Percentiles rank a stretch among this genome's conserved stretches.
phyloP scores from a whole-genome alignment of 2,113 vertebrate species.

The Megaceryle maxima region DNA sequence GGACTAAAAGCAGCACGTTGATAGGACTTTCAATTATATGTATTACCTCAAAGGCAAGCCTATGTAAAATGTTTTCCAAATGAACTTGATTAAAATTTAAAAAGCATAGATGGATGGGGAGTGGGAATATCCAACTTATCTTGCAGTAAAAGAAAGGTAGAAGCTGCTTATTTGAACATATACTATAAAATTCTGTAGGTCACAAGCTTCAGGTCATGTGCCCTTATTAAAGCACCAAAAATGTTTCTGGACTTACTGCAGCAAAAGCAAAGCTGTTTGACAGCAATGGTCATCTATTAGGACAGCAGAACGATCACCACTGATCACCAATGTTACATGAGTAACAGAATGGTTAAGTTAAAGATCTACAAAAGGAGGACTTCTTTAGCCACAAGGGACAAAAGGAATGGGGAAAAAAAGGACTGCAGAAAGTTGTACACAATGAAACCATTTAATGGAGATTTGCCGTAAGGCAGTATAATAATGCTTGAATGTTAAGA shows the following conservation, averaged over 20 bases:
- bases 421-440: constrained; percentile 31
- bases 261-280: background rate
- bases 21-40: background rate
- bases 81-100: background rate
- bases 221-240: background rate
- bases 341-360: background rate
- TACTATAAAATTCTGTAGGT: background rate
- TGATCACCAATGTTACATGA: background rate
- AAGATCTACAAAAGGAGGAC: background rate
- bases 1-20: background rate
- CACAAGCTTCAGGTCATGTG: background rate
- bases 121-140: background rate
- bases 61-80: background rate
- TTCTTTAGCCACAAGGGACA: background rate
- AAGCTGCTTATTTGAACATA: background rate
- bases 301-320: background rate
- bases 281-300: background rate
- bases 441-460: constrained; percentile 56
- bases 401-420: background rate
- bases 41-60: background rate
- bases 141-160: background rate
- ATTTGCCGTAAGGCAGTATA: constrained; percentile 69
- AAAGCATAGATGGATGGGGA: background rate
- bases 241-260: background rate
- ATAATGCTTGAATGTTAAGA: constrained; percentile 56